These are phyloP conservation scores for Trachelus tabidus DNA, from an alignment of 2,888 invertebrate species.

Conservation along the genomic window DNA sequence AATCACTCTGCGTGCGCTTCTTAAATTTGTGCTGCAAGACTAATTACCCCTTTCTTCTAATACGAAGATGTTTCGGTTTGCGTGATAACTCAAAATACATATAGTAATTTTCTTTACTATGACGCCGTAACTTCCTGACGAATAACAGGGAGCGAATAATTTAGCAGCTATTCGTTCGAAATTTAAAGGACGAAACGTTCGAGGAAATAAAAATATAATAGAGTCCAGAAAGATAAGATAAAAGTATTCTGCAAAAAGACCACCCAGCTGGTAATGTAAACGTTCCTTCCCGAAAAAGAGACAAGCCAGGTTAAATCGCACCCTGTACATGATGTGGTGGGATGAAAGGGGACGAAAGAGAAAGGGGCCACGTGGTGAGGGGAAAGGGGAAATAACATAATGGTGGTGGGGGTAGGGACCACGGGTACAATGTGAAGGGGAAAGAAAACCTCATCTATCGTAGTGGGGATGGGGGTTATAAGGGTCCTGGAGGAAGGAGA, in stretches of 20 bases:
- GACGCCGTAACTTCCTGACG: background rate
- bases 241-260: background rate
- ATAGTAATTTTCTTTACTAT: background rate
- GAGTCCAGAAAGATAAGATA: background rate
- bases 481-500: slow-evolving; percentile 7
- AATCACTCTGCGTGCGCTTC: slow-evolving; percentile 20
- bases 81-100: background rate
- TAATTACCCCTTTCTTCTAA: slow-evolving; percentile 1
- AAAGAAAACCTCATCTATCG: slow-evolving; percentile 25
- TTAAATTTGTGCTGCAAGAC: slow-evolving; percentile 10
- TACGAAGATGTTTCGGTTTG: background rate
- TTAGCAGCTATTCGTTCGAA: background rate
- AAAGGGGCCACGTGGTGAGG: slow-evolving; percentile 5
- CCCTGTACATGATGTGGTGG: background rate
- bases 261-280: slow-evolving; percentile 12
- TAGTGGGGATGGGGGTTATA: background rate
- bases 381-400: slow-evolving; percentile 14
- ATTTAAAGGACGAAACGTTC: background rate
- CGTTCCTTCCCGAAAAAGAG: slow-evolving; percentile 26
- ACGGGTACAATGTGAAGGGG: background rate
- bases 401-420: slow-evolving; percentile 15
- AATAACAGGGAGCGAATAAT: background rate
- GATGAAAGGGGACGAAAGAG: slow-evolving; percentile 9
- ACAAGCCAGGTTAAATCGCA: slow-evolving; percentile 21
- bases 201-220: background rate